Conservation (phyloP, 2,797 vertebrate genomes). For the Potorous gilbertii region DNA sequence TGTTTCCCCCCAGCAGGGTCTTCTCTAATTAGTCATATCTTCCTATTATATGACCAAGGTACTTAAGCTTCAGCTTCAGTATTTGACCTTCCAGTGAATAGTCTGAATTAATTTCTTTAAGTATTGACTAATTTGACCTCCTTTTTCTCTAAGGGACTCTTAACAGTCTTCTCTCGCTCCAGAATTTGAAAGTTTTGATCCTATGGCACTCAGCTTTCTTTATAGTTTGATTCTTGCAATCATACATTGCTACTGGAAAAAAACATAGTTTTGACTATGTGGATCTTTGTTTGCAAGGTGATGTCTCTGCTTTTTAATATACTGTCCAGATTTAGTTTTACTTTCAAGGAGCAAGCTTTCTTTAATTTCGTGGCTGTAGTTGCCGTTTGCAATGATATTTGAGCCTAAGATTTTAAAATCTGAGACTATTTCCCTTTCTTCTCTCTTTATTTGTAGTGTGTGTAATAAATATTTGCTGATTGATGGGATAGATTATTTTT, state of each 20-base stretch:
- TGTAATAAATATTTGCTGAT: background rate
- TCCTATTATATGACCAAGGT: background rate
- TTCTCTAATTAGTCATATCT: background rate
- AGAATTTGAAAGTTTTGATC: background rate
- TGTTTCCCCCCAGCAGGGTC: background rate
- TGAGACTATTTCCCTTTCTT: background rate
- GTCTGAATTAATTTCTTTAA: background rate
- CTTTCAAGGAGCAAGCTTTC: too few species aligned
- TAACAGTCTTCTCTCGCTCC: background rate
- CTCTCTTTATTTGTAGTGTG: background rate
- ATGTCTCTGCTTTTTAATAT: background rate
- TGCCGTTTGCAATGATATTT: background rate
- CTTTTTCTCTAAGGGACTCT: background rate
- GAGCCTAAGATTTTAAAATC: background rate
- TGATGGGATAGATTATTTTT: background rate
- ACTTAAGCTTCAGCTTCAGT: background rate
- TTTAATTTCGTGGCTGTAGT: background rate
- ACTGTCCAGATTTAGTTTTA: background rate
- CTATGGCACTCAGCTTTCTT: background rate
- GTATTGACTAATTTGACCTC: background rate
- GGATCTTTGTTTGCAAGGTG: background rate
- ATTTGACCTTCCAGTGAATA: background rate
- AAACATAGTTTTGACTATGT: background rate
- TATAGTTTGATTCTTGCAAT: background rate
- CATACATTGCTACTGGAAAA: background rate